phyloP scores from a whole-genome alignment of 2,888 invertebrate genomes.

The Gisinianus flammeolus region DNA sequence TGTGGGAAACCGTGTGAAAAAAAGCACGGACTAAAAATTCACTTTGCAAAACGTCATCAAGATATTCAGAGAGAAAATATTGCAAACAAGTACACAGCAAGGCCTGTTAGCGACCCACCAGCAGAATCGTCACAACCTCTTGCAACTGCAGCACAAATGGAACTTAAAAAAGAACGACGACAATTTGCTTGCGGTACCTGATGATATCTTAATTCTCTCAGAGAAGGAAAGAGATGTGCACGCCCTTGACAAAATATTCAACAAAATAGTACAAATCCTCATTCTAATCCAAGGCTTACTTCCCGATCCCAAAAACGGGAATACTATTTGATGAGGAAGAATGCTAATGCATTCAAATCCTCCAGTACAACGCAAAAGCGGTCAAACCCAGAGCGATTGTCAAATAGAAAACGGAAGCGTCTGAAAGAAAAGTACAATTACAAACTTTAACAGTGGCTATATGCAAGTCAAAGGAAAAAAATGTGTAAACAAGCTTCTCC shows the following conservation, averaged over 20 bases:
- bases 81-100: background rate
- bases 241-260: background rate
- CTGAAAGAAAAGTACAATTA: background rate
- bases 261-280: background rate
- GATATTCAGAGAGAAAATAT: background rate
- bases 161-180: background rate
- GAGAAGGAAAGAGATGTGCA: background rate
- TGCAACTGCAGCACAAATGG: background rate
- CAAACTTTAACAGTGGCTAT: background rate
- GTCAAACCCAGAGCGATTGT: too few relatives aligned
- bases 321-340: background rate
- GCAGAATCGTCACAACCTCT: too few relatives aligned
- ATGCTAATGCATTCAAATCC: background rate
- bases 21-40: background rate
- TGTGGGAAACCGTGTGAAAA: too few relatives aligned
- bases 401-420: background rate
- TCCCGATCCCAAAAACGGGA: background rate
- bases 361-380: too few relatives aligned
- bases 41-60: background rate
- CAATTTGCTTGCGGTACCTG: background rate
- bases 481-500: too few relatives aligned
- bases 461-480: background rate
- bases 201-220: background rate
- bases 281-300: background rate
- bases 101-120: background rate